Evolutionary conservation across 2,888 invertebrate genomes (phyloP).

Genomic region (Cartodere bifasciata): DNA sequence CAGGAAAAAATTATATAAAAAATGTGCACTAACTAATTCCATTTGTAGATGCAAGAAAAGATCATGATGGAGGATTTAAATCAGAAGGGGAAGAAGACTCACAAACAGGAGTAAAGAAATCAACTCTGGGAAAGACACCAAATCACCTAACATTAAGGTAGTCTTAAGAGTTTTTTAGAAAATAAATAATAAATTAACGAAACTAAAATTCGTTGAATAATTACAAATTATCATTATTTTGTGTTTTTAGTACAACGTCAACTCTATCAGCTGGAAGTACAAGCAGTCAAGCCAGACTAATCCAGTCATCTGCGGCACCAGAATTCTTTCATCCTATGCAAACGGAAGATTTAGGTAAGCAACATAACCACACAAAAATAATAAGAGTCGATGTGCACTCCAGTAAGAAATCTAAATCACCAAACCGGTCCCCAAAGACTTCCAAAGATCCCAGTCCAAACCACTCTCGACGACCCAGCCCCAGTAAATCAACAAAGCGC

Average conservation of each 20-base stretch:
- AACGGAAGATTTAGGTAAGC: slow-evolving; percentile 82
- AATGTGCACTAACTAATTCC: no score
- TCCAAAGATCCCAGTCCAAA: slow-evolving; percentile 20
- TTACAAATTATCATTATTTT: no score
- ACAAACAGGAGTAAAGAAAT: slow-evolving; percentile 49
- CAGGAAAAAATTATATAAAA: no score
- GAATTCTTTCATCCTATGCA: slow-evolving; percentile 81
- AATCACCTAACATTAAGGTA: slow-evolving; percentile 83
- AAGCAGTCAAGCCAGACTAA: slow-evolving; percentile 82
- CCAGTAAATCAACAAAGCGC: slow-evolving; percentile 14
- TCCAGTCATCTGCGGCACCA: slow-evolving; percentile 89
- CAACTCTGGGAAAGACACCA: slow-evolving; percentile 73
- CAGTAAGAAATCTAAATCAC: slow-evolving; percentile 23
- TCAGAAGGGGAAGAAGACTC: slow-evolving; percentile 81
- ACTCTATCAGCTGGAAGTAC: slow-evolving; percentile 89
- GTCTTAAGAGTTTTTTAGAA: slow-evolving; percentile 8
- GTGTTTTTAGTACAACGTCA: slow-evolving; percentile 64
- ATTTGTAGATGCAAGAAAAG: slow-evolving; percentile 12
- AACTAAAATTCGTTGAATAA: no score
- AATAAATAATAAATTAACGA: no score
- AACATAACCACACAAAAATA: slow-evolving; percentile 39
- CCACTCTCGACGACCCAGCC: slow-evolving; percentile 18
- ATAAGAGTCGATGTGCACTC: slow-evolving; percentile 33
- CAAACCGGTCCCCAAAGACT: slow-evolving; percentile 26
- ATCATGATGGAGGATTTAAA: slow-evolving; percentile 44